Evolutionary conservation across 2,797 vertebrate genomes (phyloP), one percentile per base, ranked within the genome.

Genomic region (Acrossocheilus wenchowensis): DNA sequence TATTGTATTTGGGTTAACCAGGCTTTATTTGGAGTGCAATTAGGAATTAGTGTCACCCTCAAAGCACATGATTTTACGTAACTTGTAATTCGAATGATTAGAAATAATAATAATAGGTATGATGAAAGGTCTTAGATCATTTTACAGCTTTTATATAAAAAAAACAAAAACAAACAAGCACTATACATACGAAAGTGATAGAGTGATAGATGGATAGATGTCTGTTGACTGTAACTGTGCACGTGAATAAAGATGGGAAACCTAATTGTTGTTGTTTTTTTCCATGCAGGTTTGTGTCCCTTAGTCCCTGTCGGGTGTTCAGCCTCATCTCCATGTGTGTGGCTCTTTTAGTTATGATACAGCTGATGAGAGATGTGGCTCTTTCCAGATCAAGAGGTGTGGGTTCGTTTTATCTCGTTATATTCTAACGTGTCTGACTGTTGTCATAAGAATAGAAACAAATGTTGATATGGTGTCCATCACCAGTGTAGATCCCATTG

Each of bases 271-370:
- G 48, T 78, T 36, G 30, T 1, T 30, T 23, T 80, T 50, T 75
- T 54, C 34, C 73, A 83, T 74, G 11, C 90, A 96, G 95, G 94
- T 92, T 93, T 34, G 92, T 93, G 85, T 93, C 93, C 81, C 90
- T 93, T 87, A 92, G 90, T 86, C 89, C 93, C 10, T 86, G 93
- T 69, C 89, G 92, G 50, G 79, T 89, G 23, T 94, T 84, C 90
- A 92, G 92, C 90, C 88, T 95, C 30, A 21, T 92, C 83, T 91
- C 92, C 83, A 1, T 93, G 83, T 86, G 92, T 74, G 71, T 95
- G 89, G 86, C 86, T 77, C 57, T 93, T 48, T 83, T 93, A 89
- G 91, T 94, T 23, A 64, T 92, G 84, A 86, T 52, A 43, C 91
- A 90, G 50, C 89, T 91, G 9, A 26, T 86, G 81, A 92, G 86